Evolutionary conservation across 1,140 invertebrate species (phyloP).

Genomic region (Calephelis nemesis): DNA sequence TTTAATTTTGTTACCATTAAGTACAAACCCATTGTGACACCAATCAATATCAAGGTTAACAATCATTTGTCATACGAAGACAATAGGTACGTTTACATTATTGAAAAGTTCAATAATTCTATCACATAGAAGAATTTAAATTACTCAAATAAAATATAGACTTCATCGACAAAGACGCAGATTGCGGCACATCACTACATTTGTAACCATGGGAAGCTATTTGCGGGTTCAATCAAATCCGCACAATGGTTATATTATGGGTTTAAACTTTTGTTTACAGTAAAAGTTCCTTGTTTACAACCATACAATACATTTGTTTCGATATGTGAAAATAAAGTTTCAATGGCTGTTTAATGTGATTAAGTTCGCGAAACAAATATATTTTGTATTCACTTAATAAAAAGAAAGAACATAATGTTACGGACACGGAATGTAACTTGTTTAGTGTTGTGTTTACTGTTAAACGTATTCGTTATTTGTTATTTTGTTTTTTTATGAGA

Average conservation of each 20-base stretch:
- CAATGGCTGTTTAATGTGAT: constrained; percentile 4
- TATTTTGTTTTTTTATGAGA: no score
- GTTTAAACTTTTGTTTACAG: constrained; percentile 57
- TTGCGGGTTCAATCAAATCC: constrained; percentile 75
- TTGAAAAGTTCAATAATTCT: no score
- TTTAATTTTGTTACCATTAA: no score
- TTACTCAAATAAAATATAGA: constrained; percentile 13
- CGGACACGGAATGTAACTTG: not conserved
- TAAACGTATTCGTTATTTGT: no score
- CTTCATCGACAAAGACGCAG: constrained; percentile 16
- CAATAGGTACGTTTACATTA: no score
- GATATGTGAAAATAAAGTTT: constrained; percentile 4
- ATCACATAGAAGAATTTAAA: not conserved
- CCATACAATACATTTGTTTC: constrained; percentile 21
- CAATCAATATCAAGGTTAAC: no score
- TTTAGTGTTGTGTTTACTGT: not conserved
- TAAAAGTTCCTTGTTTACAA: constrained; percentile 41
- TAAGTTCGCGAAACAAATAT: constrained; percentile 1
- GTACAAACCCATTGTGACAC: no score
- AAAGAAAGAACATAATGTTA: not conserved
- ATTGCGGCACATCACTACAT: constrained; percentile 40
- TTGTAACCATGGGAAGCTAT: constrained; percentile 65
- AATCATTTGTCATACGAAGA: no score
- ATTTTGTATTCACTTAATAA: not conserved
- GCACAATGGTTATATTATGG: constrained; percentile 65